Evolutionary conservation across 2,888 invertebrate genomes (phyloP).

Genomic region (Synergus gifuensis): DNA sequence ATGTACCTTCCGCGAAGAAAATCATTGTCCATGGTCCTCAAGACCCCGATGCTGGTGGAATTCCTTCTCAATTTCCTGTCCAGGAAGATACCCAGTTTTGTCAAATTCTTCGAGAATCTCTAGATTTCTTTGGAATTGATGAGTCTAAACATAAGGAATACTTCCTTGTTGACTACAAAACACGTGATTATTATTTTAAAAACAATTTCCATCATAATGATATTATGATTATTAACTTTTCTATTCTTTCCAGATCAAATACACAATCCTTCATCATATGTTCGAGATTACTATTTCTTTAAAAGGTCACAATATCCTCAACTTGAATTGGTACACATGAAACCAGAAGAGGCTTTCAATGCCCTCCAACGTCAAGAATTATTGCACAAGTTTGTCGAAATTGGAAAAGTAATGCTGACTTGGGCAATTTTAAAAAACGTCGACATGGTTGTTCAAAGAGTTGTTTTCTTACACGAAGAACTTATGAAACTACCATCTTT

Average conservation of each 20-base stretch:
- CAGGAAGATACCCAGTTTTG: conserved; percentile 98
- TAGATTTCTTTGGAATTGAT: conserved; percentile 98
- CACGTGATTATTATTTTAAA: conserved; percentile 84
- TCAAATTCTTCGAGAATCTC: conserved; percentile 95
- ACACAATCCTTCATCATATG: conserved; percentile 96
- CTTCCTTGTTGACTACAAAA: conserved; percentile 98
- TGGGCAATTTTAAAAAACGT: conserved; percentile 96
- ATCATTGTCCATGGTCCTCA: conserved; percentile 97
- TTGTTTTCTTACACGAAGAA: conserved; percentile 99
- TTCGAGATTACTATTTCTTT: conserved; percentile 90
- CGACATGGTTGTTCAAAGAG: conserved; percentile 97
- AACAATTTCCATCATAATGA: background rate
- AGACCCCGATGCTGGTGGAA: conserved; percentile 93
- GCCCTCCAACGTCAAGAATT: conserved; percentile 95
- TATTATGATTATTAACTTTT: background rate
- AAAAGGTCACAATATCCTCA: conserved; percentile 99
- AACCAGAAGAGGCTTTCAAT: conserved; percentile 93
- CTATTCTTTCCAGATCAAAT: conserved; percentile 89
- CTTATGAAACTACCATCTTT: conserved; percentile 99
- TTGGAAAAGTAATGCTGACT: conserved; percentile 94
- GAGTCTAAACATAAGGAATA: conserved; percentile 93
- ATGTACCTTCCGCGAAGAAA: conserved; percentile 99
- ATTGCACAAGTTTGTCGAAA: conserved; percentile 96
- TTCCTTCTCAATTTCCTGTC: conserved; percentile 98
- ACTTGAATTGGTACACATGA: conserved; percentile 94